Base-by-base conservation (phyloP, 2,113 vertebrate genomes). In the Bujurquina vittata region DNA sequence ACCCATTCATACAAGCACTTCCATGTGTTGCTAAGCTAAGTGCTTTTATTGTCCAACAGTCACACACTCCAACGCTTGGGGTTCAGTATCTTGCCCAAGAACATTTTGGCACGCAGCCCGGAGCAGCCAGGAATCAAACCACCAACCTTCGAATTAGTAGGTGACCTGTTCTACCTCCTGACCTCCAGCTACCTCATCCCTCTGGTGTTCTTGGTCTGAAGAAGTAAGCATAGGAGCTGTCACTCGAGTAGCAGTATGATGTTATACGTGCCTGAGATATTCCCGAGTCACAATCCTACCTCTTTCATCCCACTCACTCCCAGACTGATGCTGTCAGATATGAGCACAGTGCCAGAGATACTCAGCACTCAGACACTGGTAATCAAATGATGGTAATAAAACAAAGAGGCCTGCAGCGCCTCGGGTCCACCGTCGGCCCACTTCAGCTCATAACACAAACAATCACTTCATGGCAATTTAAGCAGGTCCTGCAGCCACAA, bases 351-450 rank as follows among this genome's bases (percentile, higher is more conserved):
- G 75, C 84, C 75, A 78, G 65, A 72, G 78, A 89, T 74, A 73
- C 61, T 75, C 69, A 8, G 56, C 55, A 49, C 83, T 75, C 75
- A 76, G 62, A 83, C 23, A 11, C 59, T 46, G 55, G 40, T 85
- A 80, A 91, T 88, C 86, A 79, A 87, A 83, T 85, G 79, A 89
- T 65, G 77, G 80, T 82, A 88, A 90, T 91, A 74, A 90, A 91
- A 81, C 72, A 79, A 81, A 82, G 79, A 87, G 56, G 74, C 75
- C 63, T 57, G 55, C 46, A 55, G 60, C 1, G 29, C 69, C 79
- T 65, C n/a, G 0, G 77, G 81, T 46, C 58, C 22, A 4, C 74
- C 29, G n/a, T 18, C 52, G 0, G 74, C 46, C 60, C 11, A 10
- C 58, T 59, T 76, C 5, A 40, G 61, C 73, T 79, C 60, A 89